Conservation (phyloP, 2,797 vertebrate genomes). For the Botia almorhae region DNA sequence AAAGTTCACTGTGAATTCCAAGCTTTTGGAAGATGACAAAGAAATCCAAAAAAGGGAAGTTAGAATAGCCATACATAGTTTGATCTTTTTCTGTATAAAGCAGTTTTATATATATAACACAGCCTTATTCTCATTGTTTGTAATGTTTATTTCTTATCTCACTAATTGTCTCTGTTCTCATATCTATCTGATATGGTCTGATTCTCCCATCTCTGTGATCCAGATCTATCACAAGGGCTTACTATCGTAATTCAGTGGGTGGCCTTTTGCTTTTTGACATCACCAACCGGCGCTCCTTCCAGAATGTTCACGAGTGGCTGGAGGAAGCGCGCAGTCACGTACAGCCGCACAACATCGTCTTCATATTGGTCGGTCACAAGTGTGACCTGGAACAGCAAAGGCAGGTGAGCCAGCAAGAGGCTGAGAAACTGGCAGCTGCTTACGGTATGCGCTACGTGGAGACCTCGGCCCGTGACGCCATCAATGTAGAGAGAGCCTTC, state of each 20-base stretch:
- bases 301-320: constrained; percentile 98
- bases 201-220: background rate
- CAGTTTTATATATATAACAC: no score
- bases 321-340: constrained; percentile 97
- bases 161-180: background rate
- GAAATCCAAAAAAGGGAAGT: background rate
- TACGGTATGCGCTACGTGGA: constrained; percentile 98
- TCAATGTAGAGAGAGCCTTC: constrained; percentile 98
- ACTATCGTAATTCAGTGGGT: constrained; percentile 98
- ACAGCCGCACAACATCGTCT: constrained; percentile 97
- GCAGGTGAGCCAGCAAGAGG: constrained; percentile 94
- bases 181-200: background rate
- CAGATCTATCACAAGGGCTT: constrained; percentile 97
- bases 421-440: constrained; percentile 92
- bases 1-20: background rate
- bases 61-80: constrained; percentile 17
- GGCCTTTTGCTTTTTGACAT: constrained; percentile 98
- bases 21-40: background rate
- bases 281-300: constrained; percentile 97
- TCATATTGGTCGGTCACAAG: constrained; percentile 97
- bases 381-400: constrained; percentile 95
- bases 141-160: background rate
- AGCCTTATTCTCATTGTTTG: no score
- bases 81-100: background rate
- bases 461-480: constrained; percentile 95